Evolutionary conservation across 1,140 invertebrate genomes (phyloP).

Genomic region (Galendromus occidentalis): DNA sequence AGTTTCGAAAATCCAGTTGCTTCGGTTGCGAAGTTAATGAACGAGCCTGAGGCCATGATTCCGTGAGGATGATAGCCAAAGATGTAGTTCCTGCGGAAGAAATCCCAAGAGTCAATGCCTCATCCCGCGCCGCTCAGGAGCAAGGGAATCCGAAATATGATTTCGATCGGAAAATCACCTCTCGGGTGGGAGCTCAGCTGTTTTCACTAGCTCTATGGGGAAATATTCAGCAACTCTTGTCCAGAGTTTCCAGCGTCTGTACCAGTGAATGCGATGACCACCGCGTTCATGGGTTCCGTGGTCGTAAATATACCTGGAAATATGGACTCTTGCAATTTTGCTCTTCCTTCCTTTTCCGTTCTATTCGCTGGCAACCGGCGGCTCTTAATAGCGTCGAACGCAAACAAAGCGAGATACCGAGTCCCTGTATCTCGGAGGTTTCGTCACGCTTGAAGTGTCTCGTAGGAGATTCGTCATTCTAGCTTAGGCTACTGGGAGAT

Average conservation of each 20-base stretch:
- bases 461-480: no score
- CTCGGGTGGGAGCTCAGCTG: conserved; percentile 49
- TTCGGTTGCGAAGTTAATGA: conserved; percentile 57
- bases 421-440: no score
- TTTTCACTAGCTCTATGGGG: conserved; percentile 59
- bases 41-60: conserved; percentile 49
- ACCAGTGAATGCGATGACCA: conserved; percentile 38
- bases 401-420: no score
- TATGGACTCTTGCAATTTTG: no score
- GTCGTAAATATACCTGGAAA: conserved; percentile 38
- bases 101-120: neutral
- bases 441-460: no score
- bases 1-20: conserved; percentile 42
- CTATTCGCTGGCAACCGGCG: no score
- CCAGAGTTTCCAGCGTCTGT: conserved; percentile 47
- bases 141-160: neutral
- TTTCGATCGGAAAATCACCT: conserved; percentile 19
- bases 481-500: no score
- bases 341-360: no score
- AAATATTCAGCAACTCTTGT: conserved; percentile 53
- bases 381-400: no score
- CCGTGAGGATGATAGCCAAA: conserved; percentile 78
- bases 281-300: conserved; percentile 37
- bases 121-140: neutral
- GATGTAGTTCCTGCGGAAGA: conserved; percentile 45